A percentile compares a stretch with the other conserved stretches of the same genome.
Conservation (phyloP, 2,888 invertebrate genomes). For the Ametastegia equiseti region DNA sequence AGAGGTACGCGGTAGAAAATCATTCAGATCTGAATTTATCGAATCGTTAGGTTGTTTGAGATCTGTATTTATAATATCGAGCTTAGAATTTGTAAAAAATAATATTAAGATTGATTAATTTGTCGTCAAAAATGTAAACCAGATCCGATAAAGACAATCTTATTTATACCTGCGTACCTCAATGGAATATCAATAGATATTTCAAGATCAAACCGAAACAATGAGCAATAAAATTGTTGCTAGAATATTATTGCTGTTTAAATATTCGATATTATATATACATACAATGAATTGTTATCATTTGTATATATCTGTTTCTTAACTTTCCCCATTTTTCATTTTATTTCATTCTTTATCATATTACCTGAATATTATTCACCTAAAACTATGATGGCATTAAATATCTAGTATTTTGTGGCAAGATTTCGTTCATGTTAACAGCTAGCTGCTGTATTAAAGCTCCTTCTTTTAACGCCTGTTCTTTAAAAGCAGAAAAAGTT, state of each 20-base stretch:
- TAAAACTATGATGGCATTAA: conserved; percentile 73
- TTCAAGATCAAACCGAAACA: neutral
- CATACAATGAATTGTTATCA: neutral
- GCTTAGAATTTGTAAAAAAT: neutral
- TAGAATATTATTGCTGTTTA: conserved; percentile 43
- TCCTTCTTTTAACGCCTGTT: conserved; percentile 69
- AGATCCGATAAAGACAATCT: conserved; percentile 10
- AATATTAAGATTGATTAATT: neutral
- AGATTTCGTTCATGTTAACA: conserved; percentile 73
- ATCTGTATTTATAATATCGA: neutral
- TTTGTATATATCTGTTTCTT: neutral
- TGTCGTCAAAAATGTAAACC: neutral
- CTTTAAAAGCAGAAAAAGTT: conserved; percentile 71
- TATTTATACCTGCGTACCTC: conserved; percentile 22
- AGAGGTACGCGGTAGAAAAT: conserved; percentile 2
- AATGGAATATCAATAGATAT: neutral
- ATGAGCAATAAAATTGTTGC: conserved; percentile 41
- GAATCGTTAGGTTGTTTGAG: neutral
- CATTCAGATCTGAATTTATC: neutral
- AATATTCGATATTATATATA: conserved; percentile 29
- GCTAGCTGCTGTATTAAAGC: conserved; percentile 66
- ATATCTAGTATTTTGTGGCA: conserved; percentile 73
- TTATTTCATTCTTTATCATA: neutral
- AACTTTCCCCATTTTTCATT: neutral
- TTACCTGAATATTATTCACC: conserved; percentile 1